Base-by-base conservation (phyloP, 2,888 invertebrate genomes). In the Drosophila villosipedis region DNA sequence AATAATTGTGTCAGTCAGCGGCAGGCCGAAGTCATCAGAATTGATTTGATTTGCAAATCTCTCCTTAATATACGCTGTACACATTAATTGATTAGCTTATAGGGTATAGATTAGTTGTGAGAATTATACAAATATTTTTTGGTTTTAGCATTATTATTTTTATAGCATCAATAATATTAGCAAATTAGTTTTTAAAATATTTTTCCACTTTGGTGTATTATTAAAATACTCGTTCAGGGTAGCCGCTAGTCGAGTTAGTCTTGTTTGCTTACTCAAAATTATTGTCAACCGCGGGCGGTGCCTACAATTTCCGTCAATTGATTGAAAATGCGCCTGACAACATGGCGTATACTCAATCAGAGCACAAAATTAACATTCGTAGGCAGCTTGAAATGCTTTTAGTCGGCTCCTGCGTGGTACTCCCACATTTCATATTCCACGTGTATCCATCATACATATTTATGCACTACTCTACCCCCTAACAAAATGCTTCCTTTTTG, bases 21-120 rank as follows among this genome's bases (percentile, higher is more conserved):
- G 74, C 80, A 77, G 70, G 55, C 80, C 57, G 68, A 80, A 81
- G 63, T 76, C 65, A 61, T 43, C 69, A 60, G 78, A 78, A 80
- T 84, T 84, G 89, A 86, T 87, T 89, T 78, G 76, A 77, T 87
- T 91, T 83, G 77, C 80, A 78, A 82, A 91, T 85, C 80, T 77
- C 73, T 68, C 77, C 63, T 65, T 75, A 73, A 54, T 30, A 58
- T 58, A 68, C 68, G 69, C 68, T 69, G 52, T 43, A 41, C 37
- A 39, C 30, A 52, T 14, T n/a, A n/a, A 52, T 19, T 50, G 16
- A 9, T n/a, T 52, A n/a, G 28, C 19, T 19, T 10, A 9, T 28
- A 3, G 30, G n/a, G n/a, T 31, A 31, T 31, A 14, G 1, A 2
- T 1, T 10, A 33, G 14, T 7, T 52, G 52, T 12, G 19, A 12